Percentiles rank a stretch among this genome's conserved stretches.
Evolutionary conservation across 2,888 invertebrate species (phyloP).

Genomic region (Eurytoma adleriae): DNA sequence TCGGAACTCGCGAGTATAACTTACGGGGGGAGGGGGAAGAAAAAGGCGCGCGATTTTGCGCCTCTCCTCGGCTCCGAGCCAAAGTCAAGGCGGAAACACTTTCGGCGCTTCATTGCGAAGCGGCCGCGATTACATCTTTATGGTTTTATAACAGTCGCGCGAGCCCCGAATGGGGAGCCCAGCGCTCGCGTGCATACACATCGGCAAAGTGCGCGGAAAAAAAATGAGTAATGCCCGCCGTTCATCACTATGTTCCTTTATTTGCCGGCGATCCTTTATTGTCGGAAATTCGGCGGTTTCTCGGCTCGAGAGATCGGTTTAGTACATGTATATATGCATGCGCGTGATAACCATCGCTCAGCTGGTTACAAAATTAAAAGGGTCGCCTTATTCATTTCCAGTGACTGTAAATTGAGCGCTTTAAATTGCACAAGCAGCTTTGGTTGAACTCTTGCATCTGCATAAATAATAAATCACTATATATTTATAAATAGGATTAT

Average conservation of each 20-base stretch:
- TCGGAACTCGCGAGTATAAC: slow-evolving; percentile 39
- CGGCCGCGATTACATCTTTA: slow-evolving; percentile 72
- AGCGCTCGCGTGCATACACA: not conserved
- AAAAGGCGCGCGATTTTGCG: slow-evolving; percentile 39
- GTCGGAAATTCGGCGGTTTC: too few species aligned
- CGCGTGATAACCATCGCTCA: too few species aligned
- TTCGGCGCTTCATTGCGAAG: slow-evolving; percentile 54
- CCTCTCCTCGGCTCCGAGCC: slow-evolving; percentile 57
- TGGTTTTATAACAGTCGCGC: slow-evolving; percentile 69
- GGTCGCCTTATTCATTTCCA: too few species aligned
- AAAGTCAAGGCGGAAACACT: slow-evolving; percentile 59
- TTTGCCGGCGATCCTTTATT: not conserved
- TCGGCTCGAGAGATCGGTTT: not conserved
- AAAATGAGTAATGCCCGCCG: not conserved
- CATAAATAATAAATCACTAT: too few species aligned
- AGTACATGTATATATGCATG: not conserved
- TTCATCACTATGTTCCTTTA: too few species aligned
- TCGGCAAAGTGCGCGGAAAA: not conserved
- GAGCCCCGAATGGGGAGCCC: not conserved
- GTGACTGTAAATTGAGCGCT: too few species aligned
- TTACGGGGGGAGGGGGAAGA: not conserved
- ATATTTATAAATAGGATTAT: too few species aligned
- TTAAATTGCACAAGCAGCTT: too few species aligned
- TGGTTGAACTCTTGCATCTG: too few species aligned
- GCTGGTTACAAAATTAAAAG: too few species aligned